Conservation (phyloP, 2,888 invertebrate genomes). For the Scaeva pyrastri region DNA sequence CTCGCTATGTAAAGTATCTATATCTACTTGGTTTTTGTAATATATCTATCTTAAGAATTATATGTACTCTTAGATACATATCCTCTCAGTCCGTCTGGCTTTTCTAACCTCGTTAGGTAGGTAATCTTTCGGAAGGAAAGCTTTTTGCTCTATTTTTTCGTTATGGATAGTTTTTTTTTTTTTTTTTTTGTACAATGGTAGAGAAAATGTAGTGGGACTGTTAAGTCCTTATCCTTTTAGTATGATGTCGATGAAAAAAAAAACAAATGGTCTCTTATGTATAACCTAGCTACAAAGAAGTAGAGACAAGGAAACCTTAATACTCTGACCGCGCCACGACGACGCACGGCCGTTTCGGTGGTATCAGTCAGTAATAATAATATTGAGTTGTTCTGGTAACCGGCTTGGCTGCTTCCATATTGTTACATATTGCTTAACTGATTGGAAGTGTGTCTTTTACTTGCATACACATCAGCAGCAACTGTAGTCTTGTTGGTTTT, state of each 20-base stretch:
- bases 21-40: background rate
- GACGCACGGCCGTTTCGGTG: no score
- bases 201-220: slow-evolving; percentile 54
- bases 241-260: slow-evolving; percentile 13
- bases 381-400: slow-evolving; percentile 61
- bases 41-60: background rate
- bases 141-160: slow-evolving; percentile 41
- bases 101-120: slow-evolving; percentile 74
- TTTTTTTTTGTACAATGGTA: background rate
- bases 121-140: slow-evolving; percentile 74
- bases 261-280: slow-evolving; percentile 5
- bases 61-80: background rate
- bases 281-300: background rate
- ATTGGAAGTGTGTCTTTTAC: slow-evolving; percentile 41
- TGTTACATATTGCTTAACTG: slow-evolving; percentile 30
- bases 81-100: slow-evolving; percentile 62
- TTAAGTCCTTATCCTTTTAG: slow-evolving; percentile 46
- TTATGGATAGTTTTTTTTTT: background rate
- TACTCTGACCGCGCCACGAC: background rate
- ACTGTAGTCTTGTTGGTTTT: background rate
- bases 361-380: slow-evolving; percentile 18
- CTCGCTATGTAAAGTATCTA: slow-evolving; percentile 31
- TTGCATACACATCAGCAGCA: background rate
- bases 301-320: slow-evolving; percentile 17
- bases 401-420: slow-evolving; percentile 42